Base-by-base conservation (phyloP, 2,888 invertebrate genomes). In the Congeria kusceri region DNA sequence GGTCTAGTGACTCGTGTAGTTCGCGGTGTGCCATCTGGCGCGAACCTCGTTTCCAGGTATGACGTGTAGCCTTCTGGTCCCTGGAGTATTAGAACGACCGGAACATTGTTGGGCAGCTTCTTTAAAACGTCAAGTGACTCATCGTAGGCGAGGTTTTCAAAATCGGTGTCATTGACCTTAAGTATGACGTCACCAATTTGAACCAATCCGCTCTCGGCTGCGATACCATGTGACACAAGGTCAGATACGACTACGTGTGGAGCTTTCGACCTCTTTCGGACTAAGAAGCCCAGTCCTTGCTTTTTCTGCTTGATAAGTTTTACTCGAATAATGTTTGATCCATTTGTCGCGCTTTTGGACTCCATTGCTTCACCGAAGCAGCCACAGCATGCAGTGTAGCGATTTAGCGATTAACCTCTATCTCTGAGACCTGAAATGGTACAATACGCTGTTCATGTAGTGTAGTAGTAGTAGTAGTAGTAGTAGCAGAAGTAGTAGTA, bases 101-200 rank as follows among this genome's bases (percentile, higher is more conserved):
- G 81, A 18, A 87, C 85, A 46, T 88, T 87, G 5, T 84, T 77
- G 53, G 88, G 85, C 64, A 92, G 80, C 56, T 89, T 71, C 80
- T 90, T 87, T 53, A 90, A 77, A 47, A 89, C 70, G 75, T 88
- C 86, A 39, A 92, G 80, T 23, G 89, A 86, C 65, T 89, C 86
- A 20, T 90, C 90, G 76, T 91, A 93, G 23, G 86, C 84, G 82
- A 90, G 87, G n/a, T 89, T 87, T 3, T 87, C 85, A 47, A 93
- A 68, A 70, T 90, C 89, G 27, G 84, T 85, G 57, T 92, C 91
- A 80, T 92, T 91, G 7, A 93, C 91, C 23, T 89, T 86, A 0
- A 92, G 79, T 15, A 93, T 89, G 32, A 89, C 84, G 83, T 92
- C 93, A 25, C 92, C 93, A 7, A 91, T 88, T 72, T 90, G 87